Evolutionary conservation across 2,797 vertebrate species (phyloP).

Genomic region (Lemur catta): DNA sequence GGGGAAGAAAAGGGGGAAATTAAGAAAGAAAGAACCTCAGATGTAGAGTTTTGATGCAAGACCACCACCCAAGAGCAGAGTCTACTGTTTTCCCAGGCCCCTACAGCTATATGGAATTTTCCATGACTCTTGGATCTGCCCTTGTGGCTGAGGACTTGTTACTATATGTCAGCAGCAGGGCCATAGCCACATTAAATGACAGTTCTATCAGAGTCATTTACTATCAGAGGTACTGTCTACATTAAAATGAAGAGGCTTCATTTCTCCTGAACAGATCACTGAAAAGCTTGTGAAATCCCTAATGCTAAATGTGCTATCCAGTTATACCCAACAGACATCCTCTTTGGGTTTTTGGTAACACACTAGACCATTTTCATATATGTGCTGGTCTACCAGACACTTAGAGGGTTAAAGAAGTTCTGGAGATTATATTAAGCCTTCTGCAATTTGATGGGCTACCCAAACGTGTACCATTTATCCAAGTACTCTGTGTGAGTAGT

Average conservation of each 20-base stretch:
- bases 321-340: background rate
- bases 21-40: background rate
- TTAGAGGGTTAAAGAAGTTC: slow-evolving; percentile 26
- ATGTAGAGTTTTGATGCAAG: background rate
- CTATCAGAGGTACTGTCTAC: slow-evolving; percentile 40
- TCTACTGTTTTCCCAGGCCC: background rate
- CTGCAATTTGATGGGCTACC: slow-evolving; percentile 17
- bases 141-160: background rate
- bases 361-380: slow-evolving; percentile 1
- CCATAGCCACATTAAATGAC: background rate
- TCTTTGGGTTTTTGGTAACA: background rate
- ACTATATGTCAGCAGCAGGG: background rate
- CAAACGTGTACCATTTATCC: background rate
- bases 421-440: slow-evolving; percentile 42
- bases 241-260: slow-evolving; percentile 30
- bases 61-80: background rate
- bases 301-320: slow-evolving; percentile 21
- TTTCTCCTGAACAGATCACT: slow-evolving; percentile 48
- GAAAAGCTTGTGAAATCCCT: background rate
- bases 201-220: slow-evolving; percentile 28
- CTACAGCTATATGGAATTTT: slow-evolving; percentile 9
- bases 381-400: slow-evolving; percentile 5
- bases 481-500: slow-evolving; percentile 20
- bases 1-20: background rate
- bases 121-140: background rate